A percentile compares a stretch with the other conserved stretches of the same genome.
These are phyloP conservation scores for Hippocampus guttulatus DNA, from an alignment of 2,113 vertebrate genomes.

Conservation along the genomic window DNA sequence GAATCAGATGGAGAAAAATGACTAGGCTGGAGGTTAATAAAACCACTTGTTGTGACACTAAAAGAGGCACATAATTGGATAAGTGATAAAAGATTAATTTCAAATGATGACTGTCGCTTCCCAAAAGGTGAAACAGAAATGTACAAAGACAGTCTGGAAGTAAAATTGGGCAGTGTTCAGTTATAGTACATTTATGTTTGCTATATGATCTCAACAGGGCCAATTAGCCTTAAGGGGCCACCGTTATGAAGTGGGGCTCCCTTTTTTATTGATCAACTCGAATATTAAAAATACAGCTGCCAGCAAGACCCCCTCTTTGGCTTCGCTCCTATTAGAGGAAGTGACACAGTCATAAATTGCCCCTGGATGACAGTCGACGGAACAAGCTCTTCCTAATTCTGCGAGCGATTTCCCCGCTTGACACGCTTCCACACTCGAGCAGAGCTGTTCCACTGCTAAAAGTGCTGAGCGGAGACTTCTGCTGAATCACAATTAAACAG, in stretches of 20 bases:
- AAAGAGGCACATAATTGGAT: constrained; percentile 51
- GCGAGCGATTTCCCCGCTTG: constrained; percentile 21
- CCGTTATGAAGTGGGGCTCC: constrained; percentile 55
- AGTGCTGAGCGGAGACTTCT: constrained; percentile 46
- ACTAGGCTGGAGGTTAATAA: constrained; percentile 30
- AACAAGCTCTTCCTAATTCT: constrained; percentile 26
- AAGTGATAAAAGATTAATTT: constrained; percentile 46
- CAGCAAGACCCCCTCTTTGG: constrained; percentile 47
- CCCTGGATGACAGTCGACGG: constrained; percentile 32
- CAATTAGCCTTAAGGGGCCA: constrained; percentile 46
- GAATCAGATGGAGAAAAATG: not conserved
- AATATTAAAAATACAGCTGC: constrained; percentile 55
- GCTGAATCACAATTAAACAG: constrained; percentile 58
- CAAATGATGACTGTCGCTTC: constrained; percentile 34
- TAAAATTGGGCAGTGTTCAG: constrained; percentile 34
- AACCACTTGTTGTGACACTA: constrained; percentile 32
- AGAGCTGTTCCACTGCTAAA: constrained; percentile 29
- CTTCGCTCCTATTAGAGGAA: constrained; percentile 44
- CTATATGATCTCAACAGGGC: constrained; percentile 50
- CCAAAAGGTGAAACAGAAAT: constrained; percentile 30
- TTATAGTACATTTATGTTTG: constrained; percentile 62
- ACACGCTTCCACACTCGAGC: constrained; percentile 40
- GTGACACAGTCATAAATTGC: constrained; percentile 50
- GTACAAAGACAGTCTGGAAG: constrained; percentile 21
- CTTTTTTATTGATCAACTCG: constrained; percentile 50